Base-by-base conservation (phyloP, 1,140 invertebrate genomes). In the Drosophila ercepeae region DNA sequence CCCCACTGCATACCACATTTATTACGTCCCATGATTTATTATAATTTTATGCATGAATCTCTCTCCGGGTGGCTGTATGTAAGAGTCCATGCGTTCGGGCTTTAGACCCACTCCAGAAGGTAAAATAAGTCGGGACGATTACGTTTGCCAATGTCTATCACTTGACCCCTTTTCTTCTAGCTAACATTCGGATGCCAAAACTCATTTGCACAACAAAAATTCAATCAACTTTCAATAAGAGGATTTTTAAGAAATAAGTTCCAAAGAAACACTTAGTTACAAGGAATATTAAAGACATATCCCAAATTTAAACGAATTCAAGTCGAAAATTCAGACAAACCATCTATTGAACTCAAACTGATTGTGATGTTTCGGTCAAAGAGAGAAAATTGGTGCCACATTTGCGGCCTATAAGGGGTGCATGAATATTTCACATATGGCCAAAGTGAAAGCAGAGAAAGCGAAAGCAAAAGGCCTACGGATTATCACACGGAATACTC, bases 31-130 rank as follows among this genome's bases (percentile, higher is more conserved):
- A 88, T 86, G 81, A 86, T 86, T 86, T 86, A 86, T 86, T 86
- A 86, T 86, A 86, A 86, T 86, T 81, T 86, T 86, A 86, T 86
- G 72, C 81, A 86, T 86, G 81, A 88, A 86, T 88, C 81, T 76
- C 29, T 23, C 25, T 45, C 9, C 60, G 16, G 48, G 44, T 16
- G 14, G 16, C 41, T 7, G 34, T 50, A 19, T 25, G 39, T 21
- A 18, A 23, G 8, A 23, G 44, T n/a, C 21, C 13, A 16, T 25
- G 36, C 52, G 51, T 23, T 27, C 0, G 55, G 81, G 81, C 76
- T 72, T 68, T 76, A 59, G 36, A 23, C 23, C 25, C 36, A 29
- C 68, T 55, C 54, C 75, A 84, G n/a, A 13, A 14, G 79, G 79
- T 84, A 50, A 82, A 82, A 81, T 68, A 53, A 77, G 78, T 65